Evolutionary conservation across 2,113 vertebrate genomes (phyloP).

Genomic region (Corythaixoides concolor): DNA sequence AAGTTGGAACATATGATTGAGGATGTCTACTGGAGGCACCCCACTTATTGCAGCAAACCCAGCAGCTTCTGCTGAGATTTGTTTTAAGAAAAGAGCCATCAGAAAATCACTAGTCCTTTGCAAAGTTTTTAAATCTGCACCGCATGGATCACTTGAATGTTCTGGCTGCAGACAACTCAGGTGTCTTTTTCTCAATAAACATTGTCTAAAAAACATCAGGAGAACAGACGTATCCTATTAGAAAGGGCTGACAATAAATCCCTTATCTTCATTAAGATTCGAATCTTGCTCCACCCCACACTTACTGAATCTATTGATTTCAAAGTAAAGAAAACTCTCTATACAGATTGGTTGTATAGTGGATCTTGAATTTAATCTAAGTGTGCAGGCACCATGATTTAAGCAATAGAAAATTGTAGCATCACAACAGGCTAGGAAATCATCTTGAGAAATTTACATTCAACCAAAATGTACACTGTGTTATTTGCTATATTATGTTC

Average conservation of each 20-base stretch:
- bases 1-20: background rate
- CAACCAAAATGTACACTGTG: background rate
- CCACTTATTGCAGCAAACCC: background rate
- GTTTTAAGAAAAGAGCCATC: background rate
- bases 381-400: background rate
- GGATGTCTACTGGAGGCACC: background rate
- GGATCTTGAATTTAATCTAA: background rate
- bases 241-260: background rate
- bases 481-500: background rate
- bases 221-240: background rate
- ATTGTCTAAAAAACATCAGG: background rate
- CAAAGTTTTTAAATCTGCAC: background rate
- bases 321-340: slow-evolving; percentile 17
- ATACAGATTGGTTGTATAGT: background rate
- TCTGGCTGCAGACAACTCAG: background rate
- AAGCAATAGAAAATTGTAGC: background rate
- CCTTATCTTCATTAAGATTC: slow-evolving; percentile 24
- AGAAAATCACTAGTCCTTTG: background rate
- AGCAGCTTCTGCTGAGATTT: background rate
- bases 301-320: background rate
- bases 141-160: background rate
- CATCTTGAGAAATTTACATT: background rate
- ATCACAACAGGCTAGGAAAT: background rate
- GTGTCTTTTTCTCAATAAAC: background rate
- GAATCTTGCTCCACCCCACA: slow-evolving; percentile 23